A percentile compares a stretch with the other conserved stretches of the same genome.
Evolutionary conservation across 2,888 invertebrate genomes (phyloP).

Genomic region (Synanthedon myopaeformis): DNA sequence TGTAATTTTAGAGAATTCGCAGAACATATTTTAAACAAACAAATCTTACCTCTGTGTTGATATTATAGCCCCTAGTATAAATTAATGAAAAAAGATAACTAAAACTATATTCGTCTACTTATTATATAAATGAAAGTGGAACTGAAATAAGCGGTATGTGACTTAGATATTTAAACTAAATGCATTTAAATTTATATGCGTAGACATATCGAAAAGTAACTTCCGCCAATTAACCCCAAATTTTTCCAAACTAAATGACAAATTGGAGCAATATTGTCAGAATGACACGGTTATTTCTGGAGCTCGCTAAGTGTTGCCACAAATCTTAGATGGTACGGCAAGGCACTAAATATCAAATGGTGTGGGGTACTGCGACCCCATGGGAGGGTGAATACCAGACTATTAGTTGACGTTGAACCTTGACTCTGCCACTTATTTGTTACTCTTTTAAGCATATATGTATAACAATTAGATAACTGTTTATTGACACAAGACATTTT

Average conservation of each 20-base stretch:
- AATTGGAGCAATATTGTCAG: constrained; percentile 23
- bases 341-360: constrained; percentile 58
- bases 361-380: constrained; percentile 34
- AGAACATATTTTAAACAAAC: no score
- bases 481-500: no score
- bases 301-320: constrained; percentile 43
- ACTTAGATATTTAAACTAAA: no score
- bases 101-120: no score
- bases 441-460: constrained; percentile 15
- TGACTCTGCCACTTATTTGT: constrained; percentile 40
- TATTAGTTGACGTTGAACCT: constrained; percentile 55
- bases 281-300: constrained; percentile 26
- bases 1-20: no score
- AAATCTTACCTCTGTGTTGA: no score
- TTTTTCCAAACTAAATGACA: constrained; percentile 14
- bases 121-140: no score
- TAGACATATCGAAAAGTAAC: constrained; percentile 2
- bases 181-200: no score
- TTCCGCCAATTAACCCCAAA: constrained; percentile 16
- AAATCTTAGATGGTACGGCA: constrained; percentile 65
- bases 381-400: constrained; percentile 33
- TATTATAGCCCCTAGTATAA: no score
- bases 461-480: no score
- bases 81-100: no score
- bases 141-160: no score